Evolutionary conservation across 1,140 invertebrate genomes (phyloP), one percentile per base, ranked within the genome.

Genomic region (Spodoptera frugiperda): DNA sequence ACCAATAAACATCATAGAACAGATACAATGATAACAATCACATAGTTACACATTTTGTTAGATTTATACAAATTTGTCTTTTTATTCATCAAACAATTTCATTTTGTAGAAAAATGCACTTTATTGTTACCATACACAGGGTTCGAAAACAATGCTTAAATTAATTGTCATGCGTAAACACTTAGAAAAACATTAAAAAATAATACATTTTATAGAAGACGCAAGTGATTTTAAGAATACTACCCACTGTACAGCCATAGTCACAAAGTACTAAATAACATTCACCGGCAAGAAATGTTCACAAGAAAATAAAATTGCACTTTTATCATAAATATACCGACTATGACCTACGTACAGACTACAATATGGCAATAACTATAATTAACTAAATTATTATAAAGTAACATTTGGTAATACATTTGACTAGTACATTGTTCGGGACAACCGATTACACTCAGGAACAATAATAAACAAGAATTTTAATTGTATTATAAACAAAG

Each of bases 321-420:
- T 39, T 25, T 25, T 25, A 25, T 25, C 59, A 15, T 63, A 44
- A 9, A 63, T 17, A 63, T 17, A 63, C 8, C n/a, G 17, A 19
- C 19, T 53, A 17, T 5, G 15, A 33, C 30, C 8, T 11, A 12
- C 25, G 55, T 44, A n/a, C 25, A 44, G 8, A 15, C n/a, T 17
- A 53, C 17, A 17, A 53, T 68, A 68, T 51, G 48, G 65, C 65
- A 25, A 68, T 9, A 68, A 68, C 65, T 68, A 53, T 30, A 30
- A 51, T 65, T 49, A 49, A 44, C 61, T 68, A 68, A 68, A 68
- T 68, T 68, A 67, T 54, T 70, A 76, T 53, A 76, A 74, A 76
- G 79, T n/a, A n/a, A n/a, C 33, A 79, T 81, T 84, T 84, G 78
- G 78, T 78, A 84, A 77, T 77, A 79, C 76, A 78, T 74, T 77